Evolutionary conservation across 2,113 vertebrate genomes (phyloP).

Genomic region (Sceloporus undulatus): DNA sequence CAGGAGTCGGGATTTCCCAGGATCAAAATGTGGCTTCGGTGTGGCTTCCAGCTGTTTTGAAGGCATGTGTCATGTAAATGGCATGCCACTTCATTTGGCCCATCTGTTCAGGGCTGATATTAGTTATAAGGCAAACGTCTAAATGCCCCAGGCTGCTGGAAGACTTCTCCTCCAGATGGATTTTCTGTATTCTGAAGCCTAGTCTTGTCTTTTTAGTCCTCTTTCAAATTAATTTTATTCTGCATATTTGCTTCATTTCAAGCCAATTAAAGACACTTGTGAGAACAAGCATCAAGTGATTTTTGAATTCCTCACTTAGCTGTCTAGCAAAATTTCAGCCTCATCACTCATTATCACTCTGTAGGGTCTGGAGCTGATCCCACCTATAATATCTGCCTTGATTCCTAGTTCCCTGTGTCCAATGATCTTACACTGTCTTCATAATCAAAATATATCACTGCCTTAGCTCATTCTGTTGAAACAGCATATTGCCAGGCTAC

Average conservation of each 20-base stretch:
- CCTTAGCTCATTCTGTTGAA: conserved; percentile 18
- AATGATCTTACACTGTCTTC: background rate
- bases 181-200: conserved; percentile 5
- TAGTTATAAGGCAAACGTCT: background rate
- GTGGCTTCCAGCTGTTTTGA: too few relatives aligned
- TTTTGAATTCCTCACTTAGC: conserved; percentile 36
- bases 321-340: conserved; percentile 20
- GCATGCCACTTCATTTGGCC: too few relatives aligned
- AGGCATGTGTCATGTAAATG: too few relatives aligned
- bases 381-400: conserved; percentile 2
- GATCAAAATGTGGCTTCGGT: too few relatives aligned
- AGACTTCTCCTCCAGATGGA: conserved; percentile 18
- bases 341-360: conserved; percentile 26
- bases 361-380: background rate
- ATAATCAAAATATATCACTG: conserved; percentile 22
- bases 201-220: background rate
- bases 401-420: background rate
- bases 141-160: background rate
- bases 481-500: background rate
- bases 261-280: conserved; percentile 33
- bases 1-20: too few relatives aligned
- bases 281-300: conserved; percentile 37
- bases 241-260: conserved; percentile 10
- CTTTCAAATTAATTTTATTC: conserved; percentile 30
- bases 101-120: background rate